Base-by-base conservation (phyloP, 2,888 invertebrate genomes). In the Drosophila testacea region DNA sequence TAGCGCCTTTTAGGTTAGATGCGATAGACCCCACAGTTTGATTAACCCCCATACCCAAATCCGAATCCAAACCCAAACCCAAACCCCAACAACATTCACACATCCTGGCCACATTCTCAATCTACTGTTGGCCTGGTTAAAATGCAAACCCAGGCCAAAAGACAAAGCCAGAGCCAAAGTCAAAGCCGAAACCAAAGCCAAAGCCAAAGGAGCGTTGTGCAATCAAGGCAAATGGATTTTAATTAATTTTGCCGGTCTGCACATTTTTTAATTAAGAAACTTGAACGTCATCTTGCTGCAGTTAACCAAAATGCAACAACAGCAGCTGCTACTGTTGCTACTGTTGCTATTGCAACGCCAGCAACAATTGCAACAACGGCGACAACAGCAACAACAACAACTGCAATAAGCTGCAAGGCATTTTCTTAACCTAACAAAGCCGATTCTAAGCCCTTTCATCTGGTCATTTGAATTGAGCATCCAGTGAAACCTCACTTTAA, bases 191-290 rank as follows among this genome's bases (percentile, higher is more conserved):
- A 22, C 52, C 56, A 50, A 54, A 50, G 42, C 32, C 28, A 46
- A 47, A 48, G 63, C 60, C 57, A 61, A 65, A 59, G 71, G 39
- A 69, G 34, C 73, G 54, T 39, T 44, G 51, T 54, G 76, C 83
- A 82, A 87, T 87, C 85, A 87, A 75, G 76, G 68, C 83, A 82
- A 73, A 83, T 88, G 81, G 81, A 85, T 85, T 88, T 83, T 83
- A 88, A 83, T 83, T 83, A 83, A 88, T 88, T 85, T 83, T 80
- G 57, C 77, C 63, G 69, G 44, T 60, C 77, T 79, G 86, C 81
- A 76, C 67, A 81, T 63, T 79, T 84, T 85, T 84, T 87, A 83
- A 86, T 82, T 82, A 81, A 78, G 80, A 69, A 79, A 71, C 78
- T 81, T 78, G 79, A 69, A 48, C 75, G 63, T 69, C 69, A 62